Conservation (phyloP, 2,113 vertebrate genomes). For the Indicator indicator region DNA sequence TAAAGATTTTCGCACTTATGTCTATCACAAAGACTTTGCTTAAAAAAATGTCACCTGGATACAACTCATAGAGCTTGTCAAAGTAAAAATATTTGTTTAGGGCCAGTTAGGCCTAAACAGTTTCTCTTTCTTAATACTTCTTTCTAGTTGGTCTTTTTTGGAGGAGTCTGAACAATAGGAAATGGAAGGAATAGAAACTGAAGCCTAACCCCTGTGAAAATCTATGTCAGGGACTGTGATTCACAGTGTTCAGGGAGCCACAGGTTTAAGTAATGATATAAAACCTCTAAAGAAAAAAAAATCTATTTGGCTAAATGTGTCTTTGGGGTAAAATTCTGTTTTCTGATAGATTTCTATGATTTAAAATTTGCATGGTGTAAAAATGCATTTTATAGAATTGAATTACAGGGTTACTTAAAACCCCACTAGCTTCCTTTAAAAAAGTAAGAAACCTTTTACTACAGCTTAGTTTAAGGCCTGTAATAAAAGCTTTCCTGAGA, state of each 20-base stretch:
- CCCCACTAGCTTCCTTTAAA: neutral
- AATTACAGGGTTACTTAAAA: neutral
- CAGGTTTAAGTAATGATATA: neutral
- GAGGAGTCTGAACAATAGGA: neutral
- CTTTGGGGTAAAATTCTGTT: neutral
- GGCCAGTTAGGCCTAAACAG: neutral
- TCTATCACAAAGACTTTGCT: neutral
- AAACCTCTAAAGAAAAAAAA: neutral
- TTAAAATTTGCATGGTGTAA: neutral
- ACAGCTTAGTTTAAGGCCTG: neutral
- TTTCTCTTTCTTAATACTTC: neutral
- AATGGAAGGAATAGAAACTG: neutral
- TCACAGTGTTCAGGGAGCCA: neutral
- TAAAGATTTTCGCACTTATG: neutral
- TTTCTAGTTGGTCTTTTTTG: neutral
- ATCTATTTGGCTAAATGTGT: neutral
- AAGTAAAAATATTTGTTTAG: neutral
- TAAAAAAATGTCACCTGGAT: neutral
- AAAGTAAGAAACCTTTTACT: neutral
- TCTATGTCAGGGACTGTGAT: neutral
- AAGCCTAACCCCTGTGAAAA: neutral
- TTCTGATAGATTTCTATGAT: neutral
- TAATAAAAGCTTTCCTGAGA: neutral
- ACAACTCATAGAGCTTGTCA: neutral
- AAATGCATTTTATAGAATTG: neutral